Base-by-base conservation (phyloP, 2,113 vertebrate species). In the Gila orcuttii region DNA sequence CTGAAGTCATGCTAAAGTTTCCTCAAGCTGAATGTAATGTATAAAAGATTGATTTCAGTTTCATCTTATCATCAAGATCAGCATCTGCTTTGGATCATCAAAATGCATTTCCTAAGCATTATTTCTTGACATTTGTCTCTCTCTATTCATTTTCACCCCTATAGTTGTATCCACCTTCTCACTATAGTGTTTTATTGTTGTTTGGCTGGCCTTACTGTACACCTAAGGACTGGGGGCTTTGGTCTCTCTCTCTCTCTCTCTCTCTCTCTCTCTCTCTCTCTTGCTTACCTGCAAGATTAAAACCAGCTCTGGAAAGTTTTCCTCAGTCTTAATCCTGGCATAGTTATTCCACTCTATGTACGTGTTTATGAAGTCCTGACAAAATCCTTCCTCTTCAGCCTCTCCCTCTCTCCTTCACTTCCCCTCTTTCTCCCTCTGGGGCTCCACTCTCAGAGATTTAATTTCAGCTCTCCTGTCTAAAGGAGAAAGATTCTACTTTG, bases 151-250 rank as follows among this genome's bases (percentile, higher is more conserved):
- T 89, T 85, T n/a, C 25, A 36, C 2, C 52, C 28, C 66, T 59
- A 25, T 42, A 33, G 10, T 69, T 84, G 42, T 73, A 55, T 79
- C 74, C 36, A 66, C 66, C 60, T 86, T 90, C 79, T 79, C 69
- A 85, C 87, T 91, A 91, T 92, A 90, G 92, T 95, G 93, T 93
- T 94, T 96, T 93, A 93, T 95, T 94, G 94, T 89, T 60, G 88
- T 91, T 96, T 97, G 96, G 96, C 96, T 97, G 96, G 92, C 95
- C 96, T 96, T 94, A 89, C 92, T 88, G 86, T 96, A 94, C 96
- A 96, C 96, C 93, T 94, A 91, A 90, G 89, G 88, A 90, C 93
- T 89, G 90, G 90, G 93, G 93, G 88, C 87, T 79, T 75, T 91
- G 90, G 92, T 19, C 17, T 19, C 6, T 19, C 52, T 6, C 52